phyloP scores from a whole-genome alignment of 1,140 invertebrate species.

The Mycetomoellerius zeteki region DNA sequence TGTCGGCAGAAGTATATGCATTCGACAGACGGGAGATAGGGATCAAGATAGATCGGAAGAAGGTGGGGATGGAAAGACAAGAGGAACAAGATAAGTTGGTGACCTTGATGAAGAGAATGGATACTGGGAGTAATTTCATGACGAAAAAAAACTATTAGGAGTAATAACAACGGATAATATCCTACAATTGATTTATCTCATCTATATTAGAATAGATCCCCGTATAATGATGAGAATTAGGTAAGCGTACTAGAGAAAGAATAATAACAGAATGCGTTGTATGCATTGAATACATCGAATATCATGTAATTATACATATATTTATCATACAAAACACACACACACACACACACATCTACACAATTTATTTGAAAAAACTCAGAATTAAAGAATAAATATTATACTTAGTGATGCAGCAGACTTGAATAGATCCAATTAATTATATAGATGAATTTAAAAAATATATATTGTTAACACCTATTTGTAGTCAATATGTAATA shows the following conservation, averaged over 20 bases:
- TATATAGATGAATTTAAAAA: background rate
- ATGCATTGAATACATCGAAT: background rate
- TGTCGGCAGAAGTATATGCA: background rate
- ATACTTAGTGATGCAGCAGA: background rate
- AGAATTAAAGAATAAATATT: conserved; percentile 2
- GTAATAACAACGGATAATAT: conserved; percentile 16
- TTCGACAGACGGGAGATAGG: conserved; percentile 15
- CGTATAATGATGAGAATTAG: background rate
- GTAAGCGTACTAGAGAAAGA: background rate
- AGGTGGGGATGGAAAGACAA: conserved; percentile 10
- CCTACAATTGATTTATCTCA: conserved; percentile 30
- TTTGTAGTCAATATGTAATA: background rate
- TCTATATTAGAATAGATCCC: conserved; percentile 8
- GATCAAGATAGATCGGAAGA: conserved; percentile 49
- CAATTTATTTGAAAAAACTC: background rate
- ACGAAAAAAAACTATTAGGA: conserved; percentile 22
- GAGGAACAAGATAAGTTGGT: conserved; percentile 61
- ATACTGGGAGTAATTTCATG: conserved; percentile 38
- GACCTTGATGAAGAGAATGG: conserved; percentile 45
- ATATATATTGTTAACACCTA: background rate
- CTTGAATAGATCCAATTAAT: background rate
- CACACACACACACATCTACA: no score
- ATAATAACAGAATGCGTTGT: background rate
- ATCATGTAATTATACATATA: background rate
- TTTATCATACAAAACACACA: no score